These are phyloP conservation scores for Rhinoderma darwinii DNA, from an alignment of 2,113 vertebrate genomes.

Conservation along the genomic window DNA sequence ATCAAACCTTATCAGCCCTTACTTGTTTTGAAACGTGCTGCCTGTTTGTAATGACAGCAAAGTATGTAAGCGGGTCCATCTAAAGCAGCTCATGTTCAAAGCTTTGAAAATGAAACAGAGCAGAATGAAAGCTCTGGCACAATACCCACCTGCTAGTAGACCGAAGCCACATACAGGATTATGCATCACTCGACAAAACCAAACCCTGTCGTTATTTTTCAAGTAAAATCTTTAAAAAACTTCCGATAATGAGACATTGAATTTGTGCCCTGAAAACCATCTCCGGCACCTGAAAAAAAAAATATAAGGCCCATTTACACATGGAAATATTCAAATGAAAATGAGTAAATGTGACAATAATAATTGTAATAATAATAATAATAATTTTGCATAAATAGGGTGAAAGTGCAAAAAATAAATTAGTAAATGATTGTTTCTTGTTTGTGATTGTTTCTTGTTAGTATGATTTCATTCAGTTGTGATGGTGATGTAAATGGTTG, in stretches of 20 bases:
- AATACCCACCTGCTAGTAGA: conserved; percentile 68
- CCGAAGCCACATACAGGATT: conserved; percentile 30
- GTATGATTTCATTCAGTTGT: too few relatives aligned
- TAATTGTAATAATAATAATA: too few relatives aligned
- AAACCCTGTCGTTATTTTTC: conserved; percentile 8
- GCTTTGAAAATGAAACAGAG: conserved; percentile 65
- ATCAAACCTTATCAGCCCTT: conserved; percentile 65
- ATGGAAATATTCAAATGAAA: too few relatives aligned
- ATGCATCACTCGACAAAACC: conserved; percentile 44
- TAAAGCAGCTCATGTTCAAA: conserved; percentile 62
- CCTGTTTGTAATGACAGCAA: conserved; percentile 65
- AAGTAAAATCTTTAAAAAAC: neutral
- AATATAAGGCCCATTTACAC: too few relatives aligned
- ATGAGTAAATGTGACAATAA: too few relatives aligned
- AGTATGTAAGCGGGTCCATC: conserved; percentile 58
- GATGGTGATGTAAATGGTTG: too few relatives aligned
- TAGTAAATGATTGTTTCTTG: too few relatives aligned
- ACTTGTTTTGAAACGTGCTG: conserved; percentile 66
- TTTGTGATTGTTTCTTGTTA: too few relatives aligned
- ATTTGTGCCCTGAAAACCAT: neutral
- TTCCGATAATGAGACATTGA: neutral
- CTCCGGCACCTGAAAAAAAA: neutral
- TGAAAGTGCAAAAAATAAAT: too few relatives aligned
- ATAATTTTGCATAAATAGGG: too few relatives aligned
- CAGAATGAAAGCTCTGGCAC: conserved; percentile 65